Evolutionary conservation across 2,113 vertebrate species (phyloP).

Genomic region (Gasterosteus nipponicus): DNA sequence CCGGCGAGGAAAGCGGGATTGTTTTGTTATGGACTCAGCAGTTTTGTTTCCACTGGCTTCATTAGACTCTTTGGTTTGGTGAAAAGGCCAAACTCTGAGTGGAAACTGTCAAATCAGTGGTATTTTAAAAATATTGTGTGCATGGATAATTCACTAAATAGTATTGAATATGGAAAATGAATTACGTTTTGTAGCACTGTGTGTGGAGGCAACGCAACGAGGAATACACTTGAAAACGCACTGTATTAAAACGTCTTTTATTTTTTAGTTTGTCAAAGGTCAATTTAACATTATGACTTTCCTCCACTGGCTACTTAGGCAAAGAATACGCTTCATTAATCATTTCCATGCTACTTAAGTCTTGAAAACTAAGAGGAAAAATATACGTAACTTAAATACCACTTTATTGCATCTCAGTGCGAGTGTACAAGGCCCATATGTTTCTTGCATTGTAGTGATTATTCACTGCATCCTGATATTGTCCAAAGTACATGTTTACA

Average conservation of each 20-base stretch:
- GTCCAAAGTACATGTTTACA: conserved; percentile 24
- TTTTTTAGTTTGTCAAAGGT: conserved; percentile 5
- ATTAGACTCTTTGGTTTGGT: conserved; percentile 4
- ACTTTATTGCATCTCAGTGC: conserved; percentile 26
- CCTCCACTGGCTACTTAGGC: neutral
- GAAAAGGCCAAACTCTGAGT: neutral
- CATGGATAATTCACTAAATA: neutral
- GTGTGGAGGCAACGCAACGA: neutral
- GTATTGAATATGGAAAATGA: neutral
- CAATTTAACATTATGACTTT: neutral
- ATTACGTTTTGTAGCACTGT: neutral
- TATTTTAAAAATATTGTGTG: conserved; percentile 1
- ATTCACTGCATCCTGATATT: neutral
- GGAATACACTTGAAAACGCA: conserved; percentile 3
- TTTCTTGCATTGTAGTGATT: conserved; percentile 2
- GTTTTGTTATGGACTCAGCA: conserved; percentile 32
- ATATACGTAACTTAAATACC: conserved; percentile 27
- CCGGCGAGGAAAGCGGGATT: conserved; percentile 37
- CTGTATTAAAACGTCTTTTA: conserved; percentile 15
- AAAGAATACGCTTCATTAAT: neutral
- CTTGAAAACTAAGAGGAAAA: neutral
- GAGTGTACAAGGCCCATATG: conserved; percentile 22
- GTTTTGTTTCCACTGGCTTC: neutral
- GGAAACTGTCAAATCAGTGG: neutral
- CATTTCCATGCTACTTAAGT: conserved; percentile 23